These are phyloP conservation scores for Zaprionus ghesquierei DNA, from an alignment of 1,140 invertebrate species.

Conservation along the genomic window DNA sequence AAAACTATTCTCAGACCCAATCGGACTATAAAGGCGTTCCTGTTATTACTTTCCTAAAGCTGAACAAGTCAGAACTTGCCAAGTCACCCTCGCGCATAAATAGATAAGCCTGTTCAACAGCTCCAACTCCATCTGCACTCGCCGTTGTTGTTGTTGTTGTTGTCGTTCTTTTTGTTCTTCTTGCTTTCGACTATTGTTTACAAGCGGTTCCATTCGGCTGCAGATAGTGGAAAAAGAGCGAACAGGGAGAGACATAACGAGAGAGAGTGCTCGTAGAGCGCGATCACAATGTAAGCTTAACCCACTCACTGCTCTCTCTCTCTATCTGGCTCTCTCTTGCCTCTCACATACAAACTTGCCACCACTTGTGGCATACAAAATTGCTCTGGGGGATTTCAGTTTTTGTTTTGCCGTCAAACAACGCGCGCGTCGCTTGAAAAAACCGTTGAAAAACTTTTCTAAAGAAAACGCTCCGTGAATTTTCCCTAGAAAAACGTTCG, in stretches of 20 bases:
- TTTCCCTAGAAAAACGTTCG: neutral
- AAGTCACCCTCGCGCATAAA: constrained; percentile 14
- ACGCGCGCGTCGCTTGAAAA: constrained; percentile 28
- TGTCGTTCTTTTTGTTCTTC: constrained; percentile 4
- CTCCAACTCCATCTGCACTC: constrained; percentile 14
- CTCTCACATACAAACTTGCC: constrained; percentile 32
- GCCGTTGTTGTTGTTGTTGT: constrained; percentile 4
- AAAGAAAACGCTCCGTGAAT: neutral
- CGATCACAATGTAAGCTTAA: constrained; percentile 8
- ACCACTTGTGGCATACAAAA: constrained; percentile 33
- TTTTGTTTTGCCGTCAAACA: constrained; percentile 41
- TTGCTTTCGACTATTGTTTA: constrained; percentile 47
- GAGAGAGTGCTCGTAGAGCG: constrained; percentile 5
- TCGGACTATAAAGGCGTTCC: too few relatives aligned
- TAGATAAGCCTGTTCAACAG: constrained; percentile 47
- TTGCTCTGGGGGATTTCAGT: constrained; percentile 26
- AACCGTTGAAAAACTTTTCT: constrained; percentile 13
- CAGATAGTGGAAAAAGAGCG: constrained; percentile 14
- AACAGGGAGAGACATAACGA: neutral
- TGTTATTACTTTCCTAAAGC: neutral
- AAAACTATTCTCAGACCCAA: too few relatives aligned
- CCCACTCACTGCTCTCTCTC: constrained; percentile 4
- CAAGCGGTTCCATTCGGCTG: constrained; percentile 58
- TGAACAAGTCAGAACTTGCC: neutral
- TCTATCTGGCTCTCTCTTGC: constrained; percentile 1